Base-by-base conservation (phyloP, 2,797 vertebrate genomes). In the Phoeniculus purpureus region DNA sequence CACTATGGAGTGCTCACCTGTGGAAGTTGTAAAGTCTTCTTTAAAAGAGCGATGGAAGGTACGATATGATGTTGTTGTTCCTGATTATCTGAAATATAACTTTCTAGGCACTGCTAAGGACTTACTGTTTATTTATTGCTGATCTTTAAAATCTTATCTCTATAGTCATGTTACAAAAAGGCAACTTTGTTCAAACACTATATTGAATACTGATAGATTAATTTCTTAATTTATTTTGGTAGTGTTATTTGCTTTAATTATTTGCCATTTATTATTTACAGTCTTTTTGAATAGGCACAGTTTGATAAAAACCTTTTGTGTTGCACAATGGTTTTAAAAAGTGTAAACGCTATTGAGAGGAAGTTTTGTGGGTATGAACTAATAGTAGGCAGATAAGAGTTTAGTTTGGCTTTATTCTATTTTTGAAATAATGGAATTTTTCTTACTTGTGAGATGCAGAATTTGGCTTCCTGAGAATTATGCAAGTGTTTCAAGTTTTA, bases 11-110 rank as follows among this genome's bases (percentile, higher is more conserved):
- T 99, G 20, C 97, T 99, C 60, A 99, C 99, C 86, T 99, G 99
- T 75, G 99, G 99, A 74, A 99, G 99, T 96, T 99, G 99, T 94
- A 99, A 99, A 94, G 99, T 99, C 93, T 99, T 99, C 97, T 99
- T 99, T 96, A 99, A 99, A 97, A 98, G 99, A 96, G 99, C 99
- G 13, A 98, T 99, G 74, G 99, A 99, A 98, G 99, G 99, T 99
- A 98, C 96, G 97, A 54, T 59, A 19, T 47, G 21, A 73, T 85
- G n/a, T 48, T 61, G n/a, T 92, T 94, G 34, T 87, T 92, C 91
- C 58, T 85, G 48, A 18, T 70, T 85, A 14, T n/a, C 31, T 82
- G 45, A 81, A 90, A 54, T 74, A 21, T 5, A 5, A 40, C n/a
- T 74, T 56, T 78, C 40, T 58, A 73, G 31, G 15, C 17, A 34